A percentile compares a stretch with the other conserved stretches of the same genome.
Conservation (phyloP, 1,140 invertebrate species). For the Metaphire vulgaris region DNA sequence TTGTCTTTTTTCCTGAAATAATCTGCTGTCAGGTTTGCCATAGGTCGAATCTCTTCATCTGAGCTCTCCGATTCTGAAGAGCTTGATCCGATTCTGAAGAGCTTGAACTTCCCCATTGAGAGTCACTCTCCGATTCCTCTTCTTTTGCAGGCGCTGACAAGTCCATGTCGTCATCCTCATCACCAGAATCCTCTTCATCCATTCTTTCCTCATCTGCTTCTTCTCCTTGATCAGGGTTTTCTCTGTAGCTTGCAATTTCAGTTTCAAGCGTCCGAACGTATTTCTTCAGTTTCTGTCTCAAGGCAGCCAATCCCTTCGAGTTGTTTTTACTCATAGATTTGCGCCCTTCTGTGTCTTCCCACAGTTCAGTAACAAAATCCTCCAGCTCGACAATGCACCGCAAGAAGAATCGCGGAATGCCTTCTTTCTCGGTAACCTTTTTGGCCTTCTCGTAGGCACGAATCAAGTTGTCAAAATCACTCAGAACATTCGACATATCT, state of each 20-base stretch:
- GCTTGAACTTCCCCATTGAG: slow-evolving; percentile 29
- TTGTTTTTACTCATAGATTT: slow-evolving; percentile 78
- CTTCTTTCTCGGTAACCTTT: slow-evolving; percentile 85
- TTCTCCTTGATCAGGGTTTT: too few relatives aligned
- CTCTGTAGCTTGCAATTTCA: slow-evolving; percentile 75
- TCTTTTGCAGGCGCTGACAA: too few relatives aligned
- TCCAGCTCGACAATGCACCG: slow-evolving; percentile 85
- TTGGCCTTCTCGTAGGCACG: slow-evolving; percentile 83
- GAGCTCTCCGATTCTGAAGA: slow-evolving; percentile 29
- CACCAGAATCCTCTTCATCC: slow-evolving; percentile 41
- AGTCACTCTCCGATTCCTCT: slow-evolving; percentile 46
- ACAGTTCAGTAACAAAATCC: slow-evolving; percentile 78
- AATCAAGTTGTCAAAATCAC: slow-evolving; percentile 85
- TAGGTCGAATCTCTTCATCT: slow-evolving; percentile 23
- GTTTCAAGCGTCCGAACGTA: slow-evolving; percentile 87
- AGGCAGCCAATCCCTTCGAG: slow-evolving; percentile 83
- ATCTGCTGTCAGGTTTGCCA: slow-evolving; percentile 26
- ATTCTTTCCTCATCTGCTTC: too few relatives aligned
- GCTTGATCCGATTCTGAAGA: too few relatives aligned
- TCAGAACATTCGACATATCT: slow-evolving; percentile 88
- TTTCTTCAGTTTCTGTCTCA: slow-evolving; percentile 91
- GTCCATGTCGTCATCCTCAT: slow-evolving; percentile 48
- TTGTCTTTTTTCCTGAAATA: slow-evolving; percentile 28
- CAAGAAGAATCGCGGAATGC: slow-evolving; percentile 87
- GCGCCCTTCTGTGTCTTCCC: slow-evolving; percentile 56